phyloP scores from a whole-genome alignment of 2,797 vertebrate genomes.

The Silurus aristotelis region DNA sequence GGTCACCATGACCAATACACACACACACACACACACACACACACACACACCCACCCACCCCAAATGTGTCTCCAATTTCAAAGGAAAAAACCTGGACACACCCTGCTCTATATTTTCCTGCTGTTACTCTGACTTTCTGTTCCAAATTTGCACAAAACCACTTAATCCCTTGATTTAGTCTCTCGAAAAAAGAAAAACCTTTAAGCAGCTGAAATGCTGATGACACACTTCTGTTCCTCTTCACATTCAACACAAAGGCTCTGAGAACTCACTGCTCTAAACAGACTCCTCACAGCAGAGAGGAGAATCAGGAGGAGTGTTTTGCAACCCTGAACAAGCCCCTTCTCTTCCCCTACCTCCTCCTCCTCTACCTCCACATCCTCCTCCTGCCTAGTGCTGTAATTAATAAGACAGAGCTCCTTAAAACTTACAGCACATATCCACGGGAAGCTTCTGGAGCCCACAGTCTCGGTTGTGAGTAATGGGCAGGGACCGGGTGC shows the following conservation, averaged over 20 bases:
- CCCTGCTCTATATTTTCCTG: background rate
- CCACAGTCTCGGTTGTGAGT: conserved; percentile 57
- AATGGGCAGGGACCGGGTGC: conserved; percentile 53
- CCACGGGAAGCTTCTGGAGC: conserved; percentile 52
- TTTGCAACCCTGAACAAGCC: conserved; percentile 63
- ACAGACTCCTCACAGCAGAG: conserved; percentile 52
- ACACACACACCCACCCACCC: no score
- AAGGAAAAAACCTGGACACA: background rate
- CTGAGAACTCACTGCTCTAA: conserved; percentile 53
- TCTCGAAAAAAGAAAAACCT: background rate
- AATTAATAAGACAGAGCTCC: conserved; percentile 69
- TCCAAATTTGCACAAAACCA: background rate
- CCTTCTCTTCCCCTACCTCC: conserved; percentile 24
- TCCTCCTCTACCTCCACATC: background rate
- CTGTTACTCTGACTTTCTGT: background rate
- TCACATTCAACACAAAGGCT: conserved; percentile 45
- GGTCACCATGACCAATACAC: background rate
- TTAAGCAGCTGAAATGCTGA: background rate
- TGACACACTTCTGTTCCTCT: background rate
- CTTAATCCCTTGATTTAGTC: background rate
- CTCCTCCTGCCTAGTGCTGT: conserved; percentile 56
- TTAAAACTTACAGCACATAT: conserved; percentile 58
- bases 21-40: background rate
- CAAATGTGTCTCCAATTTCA: background rate
- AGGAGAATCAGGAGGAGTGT: conserved; percentile 45